Conservation (phyloP, 2,113 vertebrate genomes). For the Erpornis zantholeuca region DNA sequence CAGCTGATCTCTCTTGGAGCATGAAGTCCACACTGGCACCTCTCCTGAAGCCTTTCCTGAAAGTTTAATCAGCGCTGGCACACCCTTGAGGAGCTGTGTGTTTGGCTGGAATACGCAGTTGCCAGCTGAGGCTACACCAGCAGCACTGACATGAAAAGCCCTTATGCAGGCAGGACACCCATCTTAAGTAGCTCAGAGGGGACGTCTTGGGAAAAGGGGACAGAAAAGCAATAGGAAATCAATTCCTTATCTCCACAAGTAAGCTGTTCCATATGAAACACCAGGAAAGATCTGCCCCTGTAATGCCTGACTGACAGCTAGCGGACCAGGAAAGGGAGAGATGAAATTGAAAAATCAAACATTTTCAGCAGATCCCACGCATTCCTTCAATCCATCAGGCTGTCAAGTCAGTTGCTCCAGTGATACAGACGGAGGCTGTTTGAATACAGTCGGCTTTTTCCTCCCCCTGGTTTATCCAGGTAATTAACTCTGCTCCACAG, state of each 20-base stretch:
- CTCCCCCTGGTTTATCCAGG: not conserved
- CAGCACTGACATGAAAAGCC: not conserved
- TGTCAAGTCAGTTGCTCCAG: not conserved
- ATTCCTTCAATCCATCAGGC: not conserved
- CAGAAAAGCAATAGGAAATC: not conserved
- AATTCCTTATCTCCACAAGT: not conserved
- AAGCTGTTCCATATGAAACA: not conserved
- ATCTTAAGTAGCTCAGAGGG: not conserved
- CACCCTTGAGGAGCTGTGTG: not conserved
- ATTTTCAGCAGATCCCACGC: not conserved
- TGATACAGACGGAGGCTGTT: accelerated
- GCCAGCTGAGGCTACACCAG: not conserved
- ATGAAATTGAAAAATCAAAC: not conserved
- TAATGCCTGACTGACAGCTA: not conserved
- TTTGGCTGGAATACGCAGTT: not conserved
- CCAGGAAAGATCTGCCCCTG: not conserved
- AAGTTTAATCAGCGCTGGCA: not conserved
- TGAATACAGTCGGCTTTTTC: not conserved
- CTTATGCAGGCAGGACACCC: not conserved
- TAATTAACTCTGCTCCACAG: not conserved
- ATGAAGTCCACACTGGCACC: not conserved
- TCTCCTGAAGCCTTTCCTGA: not conserved
- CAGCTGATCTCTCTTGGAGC: not conserved
- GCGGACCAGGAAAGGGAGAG: not conserved
- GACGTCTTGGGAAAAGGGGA: not conserved